These are phyloP conservation scores for Erythrocercus mccallii DNA, from an alignment of 2,113 vertebrate species.

Conservation along the genomic window DNA sequence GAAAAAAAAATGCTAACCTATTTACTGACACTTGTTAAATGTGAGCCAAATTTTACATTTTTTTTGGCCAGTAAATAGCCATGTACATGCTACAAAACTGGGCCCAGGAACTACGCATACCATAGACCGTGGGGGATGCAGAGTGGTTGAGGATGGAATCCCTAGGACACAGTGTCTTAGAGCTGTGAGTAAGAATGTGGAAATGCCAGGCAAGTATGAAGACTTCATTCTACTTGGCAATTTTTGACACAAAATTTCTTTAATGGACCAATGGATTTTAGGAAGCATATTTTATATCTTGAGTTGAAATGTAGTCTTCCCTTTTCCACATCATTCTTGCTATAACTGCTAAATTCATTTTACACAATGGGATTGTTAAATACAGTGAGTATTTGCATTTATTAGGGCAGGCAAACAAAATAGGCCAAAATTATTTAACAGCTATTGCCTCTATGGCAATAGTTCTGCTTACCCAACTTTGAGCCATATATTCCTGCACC, in stretches of 20 bases:
- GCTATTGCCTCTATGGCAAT: background rate
- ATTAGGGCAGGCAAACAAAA: background rate
- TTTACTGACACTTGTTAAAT: background rate
- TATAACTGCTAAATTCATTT: background rate
- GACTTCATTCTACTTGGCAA: background rate
- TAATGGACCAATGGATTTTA: background rate
- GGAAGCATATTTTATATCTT: background rate
- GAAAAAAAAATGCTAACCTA: accelerated
- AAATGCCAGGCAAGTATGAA: background rate
- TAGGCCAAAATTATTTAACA: background rate
- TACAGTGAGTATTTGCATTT: background rate
- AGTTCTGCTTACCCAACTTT: background rate
- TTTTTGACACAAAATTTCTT: background rate
- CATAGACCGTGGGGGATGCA: background rate
- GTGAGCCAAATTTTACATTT: background rate
- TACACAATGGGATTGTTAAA: background rate
- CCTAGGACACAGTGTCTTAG: background rate
- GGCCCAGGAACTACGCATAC: background rate
- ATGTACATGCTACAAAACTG: background rate
- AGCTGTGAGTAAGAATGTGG: accelerated
- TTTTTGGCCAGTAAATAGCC: background rate
- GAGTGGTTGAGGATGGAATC: background rate
- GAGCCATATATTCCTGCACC: background rate
- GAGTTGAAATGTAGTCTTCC: background rate
- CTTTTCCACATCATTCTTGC: background rate